A percentile compares a stretch with the other conserved stretches of the same genome.
Evolutionary conservation across 2,888 invertebrate genomes (phyloP).

Genomic region (Idaea aversata): DNA sequence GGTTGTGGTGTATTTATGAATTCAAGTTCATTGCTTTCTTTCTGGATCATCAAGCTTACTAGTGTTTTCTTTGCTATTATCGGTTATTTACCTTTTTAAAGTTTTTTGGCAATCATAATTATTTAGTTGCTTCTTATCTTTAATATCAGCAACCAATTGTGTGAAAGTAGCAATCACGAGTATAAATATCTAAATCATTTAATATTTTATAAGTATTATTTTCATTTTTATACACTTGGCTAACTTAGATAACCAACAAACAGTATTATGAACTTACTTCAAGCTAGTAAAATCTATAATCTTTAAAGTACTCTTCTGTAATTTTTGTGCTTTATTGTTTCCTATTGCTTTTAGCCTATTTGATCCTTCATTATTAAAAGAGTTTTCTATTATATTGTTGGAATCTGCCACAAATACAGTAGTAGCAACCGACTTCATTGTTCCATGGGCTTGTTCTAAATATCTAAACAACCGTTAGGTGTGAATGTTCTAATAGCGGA

Average conservation of each 20-base stretch:
- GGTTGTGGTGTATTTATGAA: conserved; percentile 9
- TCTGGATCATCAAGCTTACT: conserved; percentile 5
- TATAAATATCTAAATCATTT: no score
- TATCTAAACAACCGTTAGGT: conserved; percentile 66
- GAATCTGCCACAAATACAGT: neutral
- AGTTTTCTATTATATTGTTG: neutral
- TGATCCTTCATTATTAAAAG: no score
- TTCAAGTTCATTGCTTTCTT: conserved; percentile 6
- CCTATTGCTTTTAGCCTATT: no score
- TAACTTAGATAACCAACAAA: no score
- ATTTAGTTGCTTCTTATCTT: neutral
- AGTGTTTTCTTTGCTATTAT: conserved; percentile 5
- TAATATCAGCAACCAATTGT: no score
- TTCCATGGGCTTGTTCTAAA: conserved; percentile 72
- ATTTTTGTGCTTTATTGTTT: no score
- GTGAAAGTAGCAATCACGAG: no score
- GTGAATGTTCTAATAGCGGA: conserved; percentile 65
- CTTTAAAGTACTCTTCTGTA: no score
- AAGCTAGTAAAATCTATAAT: no score
- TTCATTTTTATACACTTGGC: no score
- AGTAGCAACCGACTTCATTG: conserved; percentile 56
- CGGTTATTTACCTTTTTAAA: neutral
- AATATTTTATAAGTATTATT: no score
- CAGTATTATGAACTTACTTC: no score
- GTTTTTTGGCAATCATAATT: neutral